phyloP scores from a whole-genome alignment of 2,888 invertebrate genomes.

The Hesperia comma region DNA sequence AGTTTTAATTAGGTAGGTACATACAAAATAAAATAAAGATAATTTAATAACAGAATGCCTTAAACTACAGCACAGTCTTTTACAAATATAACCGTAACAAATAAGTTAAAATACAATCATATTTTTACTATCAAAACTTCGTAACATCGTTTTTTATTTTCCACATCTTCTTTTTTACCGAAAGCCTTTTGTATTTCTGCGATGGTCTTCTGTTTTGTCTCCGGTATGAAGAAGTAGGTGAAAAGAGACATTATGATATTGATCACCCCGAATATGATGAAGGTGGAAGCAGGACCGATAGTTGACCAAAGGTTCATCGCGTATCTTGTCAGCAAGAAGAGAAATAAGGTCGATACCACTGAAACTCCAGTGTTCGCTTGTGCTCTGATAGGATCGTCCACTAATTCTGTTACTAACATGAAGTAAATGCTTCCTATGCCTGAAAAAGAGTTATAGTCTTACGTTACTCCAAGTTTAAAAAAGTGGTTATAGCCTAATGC shows the following conservation, averaged over 20 bases:
- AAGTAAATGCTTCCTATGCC: constrained; percentile 62
- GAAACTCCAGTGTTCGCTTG: constrained; percentile 50
- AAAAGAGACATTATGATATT: constrained; percentile 50
- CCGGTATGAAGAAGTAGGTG: constrained; percentile 58
- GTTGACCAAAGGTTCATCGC: constrained; percentile 49
- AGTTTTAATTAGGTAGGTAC: no score
- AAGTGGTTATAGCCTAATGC: no score
- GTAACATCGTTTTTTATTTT: background rate
- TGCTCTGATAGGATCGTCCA: constrained; percentile 57
- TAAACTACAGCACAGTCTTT: no score
- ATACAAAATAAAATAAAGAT: no score
- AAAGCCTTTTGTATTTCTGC: constrained; percentile 61
- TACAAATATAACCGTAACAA: no score
- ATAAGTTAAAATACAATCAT: no score
- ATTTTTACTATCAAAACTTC: background rate
- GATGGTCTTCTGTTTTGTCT: constrained; percentile 66
- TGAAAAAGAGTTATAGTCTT: constrained; percentile 38
- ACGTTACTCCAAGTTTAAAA: no score
- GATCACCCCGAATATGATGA: constrained; percentile 53
- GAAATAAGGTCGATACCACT: constrained; percentile 38
- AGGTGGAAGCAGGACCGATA: constrained; percentile 55
- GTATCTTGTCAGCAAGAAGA: constrained; percentile 57
- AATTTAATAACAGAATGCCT: no score
- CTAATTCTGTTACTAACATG: constrained; percentile 58
- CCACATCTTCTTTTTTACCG: constrained; percentile 19